Base-by-base conservation (phyloP, 92 coral and sea anemone genomes). In the Montipora capitata region DNA sequence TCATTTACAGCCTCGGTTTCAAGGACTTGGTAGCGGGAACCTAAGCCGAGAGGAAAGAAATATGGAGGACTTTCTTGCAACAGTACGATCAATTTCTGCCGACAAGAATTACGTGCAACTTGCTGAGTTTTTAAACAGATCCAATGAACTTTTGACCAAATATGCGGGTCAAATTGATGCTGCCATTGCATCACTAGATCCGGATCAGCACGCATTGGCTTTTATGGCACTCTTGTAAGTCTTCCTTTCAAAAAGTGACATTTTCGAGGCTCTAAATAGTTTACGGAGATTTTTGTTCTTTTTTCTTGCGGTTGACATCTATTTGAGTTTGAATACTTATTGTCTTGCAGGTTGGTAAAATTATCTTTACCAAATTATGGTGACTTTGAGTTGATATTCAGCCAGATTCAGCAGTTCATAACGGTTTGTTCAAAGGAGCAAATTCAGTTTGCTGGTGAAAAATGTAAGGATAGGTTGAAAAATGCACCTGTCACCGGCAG, bases 41-140 rank as follows among this genome's bases (percentile, higher is more conserved):
- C 90, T 90, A 76, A 75, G 72, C 14, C 79, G 41, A 15, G 45
- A 15, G 18, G 57, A 64, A 80, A 84, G 74, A 89, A 96, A 97
- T 82, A 98, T 98, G 99, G 99, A 98, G 99, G 99, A 98, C 88
- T 98, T 98, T 82, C 90, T 96, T 48, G 93, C 95, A 16, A 95
- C 99, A 10, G 94, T 96, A 64, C 96, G 97, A 61, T 91, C 99
- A n/a, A 89, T 98, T 62, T 98, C 98, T 84, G 97, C 99, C 15
- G 99, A 98, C 88, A 98, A 98, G 72, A 96, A 98, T 82, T 90
- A 92, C 88, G 94, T 76, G 41, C 95, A 98, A 78, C 86, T 98
- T 68, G 98, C 98, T 10, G 96, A 98, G 10, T 92, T 92, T 85
- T 89, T 98, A 77, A 98, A 98, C 91, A 93, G 97, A 80, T 94